A percentile compares a stretch with the other conserved stretches of the same genome.
phyloP scores from a whole-genome alignment of 2,797 vertebrate genomes.

The Sibirionetta formosa region DNA sequence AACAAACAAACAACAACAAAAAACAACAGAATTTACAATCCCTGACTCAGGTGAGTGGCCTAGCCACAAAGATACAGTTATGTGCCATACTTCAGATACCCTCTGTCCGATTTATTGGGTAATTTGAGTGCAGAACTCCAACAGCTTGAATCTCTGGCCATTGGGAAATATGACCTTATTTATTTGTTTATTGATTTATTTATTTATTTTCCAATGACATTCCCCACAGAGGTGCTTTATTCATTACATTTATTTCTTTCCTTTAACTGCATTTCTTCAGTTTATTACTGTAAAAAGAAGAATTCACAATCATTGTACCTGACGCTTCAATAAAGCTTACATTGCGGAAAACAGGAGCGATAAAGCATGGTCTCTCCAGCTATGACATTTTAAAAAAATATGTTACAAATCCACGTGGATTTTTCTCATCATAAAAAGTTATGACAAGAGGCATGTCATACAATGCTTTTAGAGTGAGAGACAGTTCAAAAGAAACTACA shows the following conservation, averaged over 20 bases:
- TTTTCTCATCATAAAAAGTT: not conserved
- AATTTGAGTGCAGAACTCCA: not conserved
- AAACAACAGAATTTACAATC: not conserved
- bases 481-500: not conserved
- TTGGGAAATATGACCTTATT: not conserved
- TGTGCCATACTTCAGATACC: not conserved
- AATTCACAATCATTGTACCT: not conserved
- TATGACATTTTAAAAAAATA: not conserved
- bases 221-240: not conserved
- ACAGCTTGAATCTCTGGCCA: not conserved
- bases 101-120: not conserved
- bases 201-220: not conserved
- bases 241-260: not conserved
- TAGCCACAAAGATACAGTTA: not conserved
- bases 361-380: not conserved
- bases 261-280: not conserved
- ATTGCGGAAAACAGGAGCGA: not conserved
- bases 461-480: not conserved
- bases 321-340: not conserved
- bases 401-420: not conserved
- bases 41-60: too few relatives aligned
- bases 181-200: too few relatives aligned
- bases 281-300: not conserved
- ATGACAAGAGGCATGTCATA: not conserved
- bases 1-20: not conserved